Base-by-base conservation (phyloP, 2,797 vertebrate genomes). In the Mareca penelope region DNA sequence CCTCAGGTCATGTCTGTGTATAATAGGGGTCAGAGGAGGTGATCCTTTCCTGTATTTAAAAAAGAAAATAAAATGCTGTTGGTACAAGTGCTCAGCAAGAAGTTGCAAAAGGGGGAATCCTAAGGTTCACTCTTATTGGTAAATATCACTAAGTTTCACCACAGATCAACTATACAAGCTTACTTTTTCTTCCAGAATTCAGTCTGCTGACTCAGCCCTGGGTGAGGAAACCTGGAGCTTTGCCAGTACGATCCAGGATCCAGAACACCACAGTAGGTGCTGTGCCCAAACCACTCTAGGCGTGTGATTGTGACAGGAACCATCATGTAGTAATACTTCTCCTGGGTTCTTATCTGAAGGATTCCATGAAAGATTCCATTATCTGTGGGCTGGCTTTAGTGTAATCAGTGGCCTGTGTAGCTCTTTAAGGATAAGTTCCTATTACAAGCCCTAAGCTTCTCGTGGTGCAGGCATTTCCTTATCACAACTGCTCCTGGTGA, bases 161-260 rank as follows among this genome's bases (percentile, higher is more conserved):
- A 70, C 22, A 80, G 22, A 17, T 17, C 28, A 88, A 15, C 15
- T 39, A 46, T 24, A 33, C 44, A n/a, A 69, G 21, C 17, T 91
- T 4, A 4, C 8, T 80, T 94, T 69, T 69, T 42, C 50, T 91
- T 96, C 31, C 78, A 97, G 97, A 71, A 79, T 97, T 28, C 94
- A 93, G 28, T 91, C 95, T 53, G 85, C 88, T 78, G 96, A 96
- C 71, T 95, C 89, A 2, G 91, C 60, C 44, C 39, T 96, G 83
- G 94, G 86, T 6, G 95, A 96, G 84, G 85, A 89, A 14, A 15
- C 37, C 0, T 35, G 9, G 37, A 90, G 26, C 19, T 53, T 93
- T 80, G 19, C 31, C 0, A 2, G 37, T 1, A 1, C 4, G 3
- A 5, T 8, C 39, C 80, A 68, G 63, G 3, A 5, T 9, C 39